These are phyloP conservation scores for Clinocottus analis DNA, from an alignment of 2,113 vertebrate genomes.

Conservation along the genomic window DNA sequence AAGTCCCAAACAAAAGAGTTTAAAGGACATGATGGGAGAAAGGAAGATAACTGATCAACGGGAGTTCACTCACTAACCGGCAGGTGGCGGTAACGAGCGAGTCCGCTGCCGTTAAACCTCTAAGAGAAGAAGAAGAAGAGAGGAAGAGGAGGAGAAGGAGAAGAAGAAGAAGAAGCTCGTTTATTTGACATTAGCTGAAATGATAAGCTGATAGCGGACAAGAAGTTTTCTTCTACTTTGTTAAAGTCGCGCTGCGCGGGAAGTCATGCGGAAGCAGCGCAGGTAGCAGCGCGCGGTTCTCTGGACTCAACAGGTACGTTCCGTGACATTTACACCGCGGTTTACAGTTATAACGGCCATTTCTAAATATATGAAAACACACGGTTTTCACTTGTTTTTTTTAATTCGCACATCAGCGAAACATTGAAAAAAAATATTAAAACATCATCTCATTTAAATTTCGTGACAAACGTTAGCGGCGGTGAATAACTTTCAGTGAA, in stretches of 20 bases:
- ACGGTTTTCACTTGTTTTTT: accelerated
- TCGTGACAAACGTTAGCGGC: not conserved
- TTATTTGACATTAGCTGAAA: conserved; percentile 42
- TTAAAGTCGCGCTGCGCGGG: conserved; percentile 11
- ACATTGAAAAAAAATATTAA: accelerated
- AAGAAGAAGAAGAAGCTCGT: not conserved
- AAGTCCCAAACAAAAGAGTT: not conserved
- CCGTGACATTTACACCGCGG: conserved; percentile 13
- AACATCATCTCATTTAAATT: accelerated
- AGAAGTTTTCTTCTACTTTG: conserved; percentile 57
- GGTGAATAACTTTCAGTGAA: conserved; percentile 29
- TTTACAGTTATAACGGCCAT: not conserved
- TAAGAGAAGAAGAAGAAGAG: not conserved
- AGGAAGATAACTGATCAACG: not conserved
- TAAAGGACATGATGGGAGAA: not conserved
- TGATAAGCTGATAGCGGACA: conserved; percentile 39
- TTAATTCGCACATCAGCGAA: not conserved
- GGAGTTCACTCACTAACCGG: not conserved
- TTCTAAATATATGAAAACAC: not conserved
- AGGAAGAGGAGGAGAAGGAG: not conserved
- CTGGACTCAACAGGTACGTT: conserved; percentile 51
- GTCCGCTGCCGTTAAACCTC: not conserved
- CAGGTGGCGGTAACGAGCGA: not conserved
- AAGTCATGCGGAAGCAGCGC: conserved; percentile 48
- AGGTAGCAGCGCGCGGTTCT: conserved; percentile 26